Base-by-base conservation (phyloP, 2,113 vertebrate genomes). In the Tyto alba region DNA sequence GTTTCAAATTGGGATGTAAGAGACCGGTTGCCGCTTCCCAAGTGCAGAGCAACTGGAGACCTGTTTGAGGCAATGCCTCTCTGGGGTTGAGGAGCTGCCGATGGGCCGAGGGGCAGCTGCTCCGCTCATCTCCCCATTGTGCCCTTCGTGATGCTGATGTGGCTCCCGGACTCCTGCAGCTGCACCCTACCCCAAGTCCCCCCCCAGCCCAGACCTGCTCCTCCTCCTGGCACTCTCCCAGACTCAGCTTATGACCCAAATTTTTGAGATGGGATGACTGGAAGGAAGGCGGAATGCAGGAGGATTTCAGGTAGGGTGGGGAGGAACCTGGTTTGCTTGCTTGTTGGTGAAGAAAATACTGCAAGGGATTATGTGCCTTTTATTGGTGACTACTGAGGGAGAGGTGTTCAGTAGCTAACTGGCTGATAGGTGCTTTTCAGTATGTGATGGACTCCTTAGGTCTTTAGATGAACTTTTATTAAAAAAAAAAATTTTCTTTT, bases 1-100 rank as follows among this genome's bases (percentile, higher is more conserved):
- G 14, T 75, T 88, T 78, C 11, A 25, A 29, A 11, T 7, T 1
- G 1, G 26, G 34, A 18, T 67, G 71, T 78, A 50, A 87, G 63
- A 71, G 56, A 36, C 19, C 50, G 4, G 4, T 67, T 75, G 12
- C 21, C 63, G 16, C 38, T 71, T 62, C 17, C 20, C 3, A 3
- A 50, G 45, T 6, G 0, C 6, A 8, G 45, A 69, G 36, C 47
- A 81, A 41, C 41, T 82, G n/a, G 34, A 63, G 25, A 29, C 15
- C 4, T 59, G 1, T 30, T 32, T 75, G 60, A 56, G 34, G 36
- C 0, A 11, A 20, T 67, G 29, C 17, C 10, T 62, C 59, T 53
- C 10, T 0, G 0, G 21, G 9, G 7, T 7, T 0, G 2, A 41
- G 18, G 12, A 85, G 38, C 75, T 26, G 8, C 23, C 0, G 1